Percentiles rank a stretch among this genome's conserved stretches.
phyloP scores from a whole-genome alignment of 2,113 vertebrate genomes.

The Apteryx mantelli region DNA sequence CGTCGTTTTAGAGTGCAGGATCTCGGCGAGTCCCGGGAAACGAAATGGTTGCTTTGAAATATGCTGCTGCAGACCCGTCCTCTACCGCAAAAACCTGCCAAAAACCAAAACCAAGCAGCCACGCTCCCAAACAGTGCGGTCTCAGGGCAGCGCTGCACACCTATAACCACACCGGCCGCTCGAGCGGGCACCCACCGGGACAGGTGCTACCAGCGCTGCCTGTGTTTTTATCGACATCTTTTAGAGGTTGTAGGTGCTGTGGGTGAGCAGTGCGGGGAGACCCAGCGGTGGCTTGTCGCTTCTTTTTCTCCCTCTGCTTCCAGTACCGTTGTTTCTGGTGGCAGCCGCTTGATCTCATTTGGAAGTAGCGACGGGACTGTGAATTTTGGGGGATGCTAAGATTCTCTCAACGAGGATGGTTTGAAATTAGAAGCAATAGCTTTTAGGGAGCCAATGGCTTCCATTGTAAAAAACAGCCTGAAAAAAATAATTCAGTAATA shows the following conservation, averaged over 20 bases:
- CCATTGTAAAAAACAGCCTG: background rate
- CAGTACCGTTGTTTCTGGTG: background rate
- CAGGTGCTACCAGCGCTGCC: rapidly evolving
- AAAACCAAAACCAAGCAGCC: background rate
- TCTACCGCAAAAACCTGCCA: background rate
- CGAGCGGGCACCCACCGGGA: background rate
- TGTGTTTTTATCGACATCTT: background rate
- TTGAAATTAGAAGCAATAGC: background rate
- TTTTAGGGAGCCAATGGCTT: background rate
- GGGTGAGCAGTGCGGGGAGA: background rate
- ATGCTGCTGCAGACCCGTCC: background rate
- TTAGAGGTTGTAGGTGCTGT: background rate
- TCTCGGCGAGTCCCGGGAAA: background rate
- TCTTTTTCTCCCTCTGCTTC: background rate
- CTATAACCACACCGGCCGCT: background rate
- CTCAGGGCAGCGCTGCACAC: background rate
- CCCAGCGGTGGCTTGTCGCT: background rate
- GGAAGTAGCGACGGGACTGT: background rate
- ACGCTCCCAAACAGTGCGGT: rapidly evolving
- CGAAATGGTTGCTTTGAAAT: background rate
- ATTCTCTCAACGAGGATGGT: background rate
- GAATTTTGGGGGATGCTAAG: background rate
- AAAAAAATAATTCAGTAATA: background rate
- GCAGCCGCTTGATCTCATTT: background rate
- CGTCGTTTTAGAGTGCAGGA: background rate